Evolutionary conservation across 2,797 vertebrate species (phyloP), one percentile per base, ranked within the genome.

Genomic region (Champsocephalus gunnari): DNA sequence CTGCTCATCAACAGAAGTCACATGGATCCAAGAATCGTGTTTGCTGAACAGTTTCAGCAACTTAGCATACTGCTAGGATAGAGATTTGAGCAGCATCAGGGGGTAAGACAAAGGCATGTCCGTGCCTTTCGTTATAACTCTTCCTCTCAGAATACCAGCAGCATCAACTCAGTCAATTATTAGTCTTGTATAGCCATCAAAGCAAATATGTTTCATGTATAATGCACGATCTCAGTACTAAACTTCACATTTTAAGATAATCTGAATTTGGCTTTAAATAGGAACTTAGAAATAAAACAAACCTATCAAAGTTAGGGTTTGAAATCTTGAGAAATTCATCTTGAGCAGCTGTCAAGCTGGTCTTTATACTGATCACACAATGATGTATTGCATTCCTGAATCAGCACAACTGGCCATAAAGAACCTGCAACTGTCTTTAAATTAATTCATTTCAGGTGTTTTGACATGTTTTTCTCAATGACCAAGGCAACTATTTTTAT

Each of bases 1-100:
- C 21, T 21, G 45, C 19, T 45, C 2, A 12, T 57, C 53, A 80
- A 75, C 47, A 72, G 21, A 14, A 75, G 6, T 65, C 61, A 48
- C 38, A 50, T 53, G 51, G 43, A 71, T 62, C 71, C 17, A 61
- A 47, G 11, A 5, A 32, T 28, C 43, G 73, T 53, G n/a, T 56
- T 71, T 61, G 41, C 34, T 8, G 4, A 43, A 44, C 62, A 41
- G 57, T 53, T 57, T 57, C 57, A 21, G 43, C 32, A 73, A 44
- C 6, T 51, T 49, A 19, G 51, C 19, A 32, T 16, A 8, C 10
- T 67, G 9, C 43, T 5, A n/a, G 0, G 14, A 13, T 13, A 8
- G 12, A 54, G 2, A 48, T 61, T 47, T 38, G 7, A 66, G 51
- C 17, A 53, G 14, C 13, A 11, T 54, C 43, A 1, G 6, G 16